Conservation (phyloP, 2,797 vertebrate genomes). For the Fistularia tabacaria region DNA sequence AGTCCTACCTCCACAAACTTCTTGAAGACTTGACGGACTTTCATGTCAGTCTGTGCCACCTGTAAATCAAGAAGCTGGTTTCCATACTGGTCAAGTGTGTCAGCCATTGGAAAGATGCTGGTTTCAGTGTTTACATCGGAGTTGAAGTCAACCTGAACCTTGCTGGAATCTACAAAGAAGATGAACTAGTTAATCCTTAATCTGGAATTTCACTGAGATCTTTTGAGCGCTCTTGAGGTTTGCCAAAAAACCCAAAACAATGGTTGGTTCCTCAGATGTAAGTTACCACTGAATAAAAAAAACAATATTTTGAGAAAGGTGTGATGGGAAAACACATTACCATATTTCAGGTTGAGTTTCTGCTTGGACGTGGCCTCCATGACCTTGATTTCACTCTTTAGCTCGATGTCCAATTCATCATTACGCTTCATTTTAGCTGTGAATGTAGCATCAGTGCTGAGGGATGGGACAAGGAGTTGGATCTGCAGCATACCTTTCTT, state of each 20-base stretch:
- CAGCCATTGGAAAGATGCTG: conserved; percentile 48
- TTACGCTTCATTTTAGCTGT: conserved; percentile 72
- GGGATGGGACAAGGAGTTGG: conserved; percentile 77
- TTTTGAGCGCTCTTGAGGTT: no score
- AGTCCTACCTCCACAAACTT: conserved; percentile 78
- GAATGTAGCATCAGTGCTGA: conserved; percentile 75
- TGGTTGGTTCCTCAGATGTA: neutral
- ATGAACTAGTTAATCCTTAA: conserved; percentile 2
- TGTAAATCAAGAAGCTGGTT: conserved; percentile 75
- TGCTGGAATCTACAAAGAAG: conserved; percentile 76
- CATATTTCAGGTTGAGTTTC: conserved; percentile 78
- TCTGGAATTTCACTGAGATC: no score
- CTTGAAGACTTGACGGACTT: conserved; percentile 78
- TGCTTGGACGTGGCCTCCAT: conserved; percentile 72
- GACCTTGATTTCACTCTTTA: conserved; percentile 77
- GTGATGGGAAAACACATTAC: conserved; percentile 60
- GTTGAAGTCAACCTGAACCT: conserved; percentile 80
- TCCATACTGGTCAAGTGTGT: conserved; percentile 59
- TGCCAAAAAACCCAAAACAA: no score
- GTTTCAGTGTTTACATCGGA: conserved; percentile 75
- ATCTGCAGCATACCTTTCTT: conserved; percentile 78
- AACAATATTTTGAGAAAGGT: neutral
- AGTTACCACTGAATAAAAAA: neutral
- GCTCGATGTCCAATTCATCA: conserved; percentile 70
- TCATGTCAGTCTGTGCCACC: conserved; percentile 83